Conservation (phyloP, 1,140 invertebrate genomes). For the Drosophila gunungcola region DNA sequence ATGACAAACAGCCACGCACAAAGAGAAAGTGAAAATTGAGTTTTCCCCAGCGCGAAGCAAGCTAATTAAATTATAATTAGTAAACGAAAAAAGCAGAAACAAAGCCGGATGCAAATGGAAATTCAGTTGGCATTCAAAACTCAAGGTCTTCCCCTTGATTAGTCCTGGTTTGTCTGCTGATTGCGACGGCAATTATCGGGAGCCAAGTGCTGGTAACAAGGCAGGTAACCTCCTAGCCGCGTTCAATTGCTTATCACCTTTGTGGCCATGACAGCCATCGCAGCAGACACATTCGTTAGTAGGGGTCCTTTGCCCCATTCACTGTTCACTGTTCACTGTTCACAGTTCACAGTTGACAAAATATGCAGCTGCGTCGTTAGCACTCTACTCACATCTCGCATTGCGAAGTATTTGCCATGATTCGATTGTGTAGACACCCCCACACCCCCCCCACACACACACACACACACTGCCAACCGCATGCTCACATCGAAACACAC, state of each 20-base stretch:
- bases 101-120: conserved; percentile 8
- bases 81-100: conserved; percentile 20
- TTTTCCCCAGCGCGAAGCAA: conserved; percentile 44
- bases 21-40: conserved; percentile 57
- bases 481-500: too few species aligned
- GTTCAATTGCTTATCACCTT: conserved; percentile 74
- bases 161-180: conserved; percentile 43
- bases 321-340: conserved; percentile 39
- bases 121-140: neutral
- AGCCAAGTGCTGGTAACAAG: conserved; percentile 17
- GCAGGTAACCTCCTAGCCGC: neutral
- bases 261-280: conserved; percentile 58
- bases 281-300: conserved; percentile 57
- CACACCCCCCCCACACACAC: conserved; percentile 21
- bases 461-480: conserved; percentile 16
- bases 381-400: conserved; percentile 37
- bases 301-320: conserved; percentile 32
- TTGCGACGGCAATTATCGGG: conserved; percentile 33
- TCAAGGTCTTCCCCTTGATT: conserved; percentile 36
- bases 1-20: conserved; percentile 18
- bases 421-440: conserved; percentile 67
- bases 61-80: conserved; percentile 71
- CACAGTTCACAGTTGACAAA: conserved; percentile 59
- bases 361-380: conserved; percentile 78
- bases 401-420: conserved; percentile 75